A percentile compares a stretch with the other conserved stretches of the same genome.
Conservation (phyloP, 2,113 vertebrate species). For the Microtus pennsylvanicus region DNA sequence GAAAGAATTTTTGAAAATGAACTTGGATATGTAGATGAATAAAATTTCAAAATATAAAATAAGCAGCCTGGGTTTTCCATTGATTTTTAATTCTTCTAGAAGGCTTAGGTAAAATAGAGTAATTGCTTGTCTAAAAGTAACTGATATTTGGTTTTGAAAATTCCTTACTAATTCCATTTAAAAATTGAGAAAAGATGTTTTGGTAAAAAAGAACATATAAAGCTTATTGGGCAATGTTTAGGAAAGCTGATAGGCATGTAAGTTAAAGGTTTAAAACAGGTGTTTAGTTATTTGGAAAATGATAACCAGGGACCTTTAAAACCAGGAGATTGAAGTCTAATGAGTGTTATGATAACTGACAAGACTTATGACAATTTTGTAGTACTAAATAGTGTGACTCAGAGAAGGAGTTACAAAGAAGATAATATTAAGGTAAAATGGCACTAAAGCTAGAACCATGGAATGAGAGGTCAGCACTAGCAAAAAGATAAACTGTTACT, state of each 20-base stretch:
- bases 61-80: background rate
- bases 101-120: background rate
- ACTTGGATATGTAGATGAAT: background rate
- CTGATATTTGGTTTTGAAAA: background rate
- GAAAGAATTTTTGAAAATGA: background rate
- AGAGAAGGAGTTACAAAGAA: background rate
- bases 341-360: background rate
- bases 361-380: background rate
- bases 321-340: background rate
- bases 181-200: background rate
- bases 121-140: background rate
- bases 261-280: background rate
- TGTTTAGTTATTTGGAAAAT: background rate
- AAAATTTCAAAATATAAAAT: background rate
- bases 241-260: background rate
- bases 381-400: background rate
- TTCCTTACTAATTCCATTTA: background rate
- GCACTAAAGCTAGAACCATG: background rate
- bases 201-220: background rate
- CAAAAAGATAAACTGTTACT: background rate
- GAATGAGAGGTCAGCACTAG: background rate
- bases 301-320: background rate
- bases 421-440: background rate
- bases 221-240: background rate
- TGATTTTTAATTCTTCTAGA: background rate